Base-by-base conservation (phyloP, 2,888 invertebrate species). In the Nemapogon koenigi region DNA sequence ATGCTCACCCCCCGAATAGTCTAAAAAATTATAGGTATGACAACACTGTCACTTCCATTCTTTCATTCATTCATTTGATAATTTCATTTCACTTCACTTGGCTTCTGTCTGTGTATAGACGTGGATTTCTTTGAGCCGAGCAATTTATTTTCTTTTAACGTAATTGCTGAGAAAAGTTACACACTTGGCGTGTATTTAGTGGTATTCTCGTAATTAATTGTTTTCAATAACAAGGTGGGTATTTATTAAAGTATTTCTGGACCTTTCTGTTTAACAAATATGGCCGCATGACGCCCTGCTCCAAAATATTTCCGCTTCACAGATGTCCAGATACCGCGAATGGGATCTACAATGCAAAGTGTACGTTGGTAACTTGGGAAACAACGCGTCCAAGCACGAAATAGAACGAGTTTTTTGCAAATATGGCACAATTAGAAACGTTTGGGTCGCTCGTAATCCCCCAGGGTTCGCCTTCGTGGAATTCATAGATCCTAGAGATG, bases 361-460 rank as follows among this genome's bases (percentile, higher is more conserved):
- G 1, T 96, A 95, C 62, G 91, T 96, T 16, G 95, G 95, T 14
- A 94, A 94, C 60, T 81, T 95, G 45, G 94, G 94, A 4, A 91
- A 90, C 50, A 93, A 92, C 56, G 94, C 94, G 4, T 91, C 93
- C 10, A 92, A 93, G 67, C 89, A 91, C 59, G 94, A 94, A 68
- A 84, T 92, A 41, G 94, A 95, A 65, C 90, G 89, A 54, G 86
- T 90, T 7, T 95, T 95, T 65, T 83, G 87, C 41, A 91, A 92
- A 67, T 95, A 91, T 65, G 95, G 95, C 6, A 90, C 90, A 28
- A 81, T 95, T 46, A 83, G 91, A 51, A 95, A 93, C 68, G 94
- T 95, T 33, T 95, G 95, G 95, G 94, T 96, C 37, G 95, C 95
- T 0, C 81, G 94, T 53, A 94, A 95, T 60, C 95, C 94, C 27